Evolutionary conservation across 2,797 vertebrate genomes (phyloP).

Genomic region (Anomalospiza imberbis): DNA sequence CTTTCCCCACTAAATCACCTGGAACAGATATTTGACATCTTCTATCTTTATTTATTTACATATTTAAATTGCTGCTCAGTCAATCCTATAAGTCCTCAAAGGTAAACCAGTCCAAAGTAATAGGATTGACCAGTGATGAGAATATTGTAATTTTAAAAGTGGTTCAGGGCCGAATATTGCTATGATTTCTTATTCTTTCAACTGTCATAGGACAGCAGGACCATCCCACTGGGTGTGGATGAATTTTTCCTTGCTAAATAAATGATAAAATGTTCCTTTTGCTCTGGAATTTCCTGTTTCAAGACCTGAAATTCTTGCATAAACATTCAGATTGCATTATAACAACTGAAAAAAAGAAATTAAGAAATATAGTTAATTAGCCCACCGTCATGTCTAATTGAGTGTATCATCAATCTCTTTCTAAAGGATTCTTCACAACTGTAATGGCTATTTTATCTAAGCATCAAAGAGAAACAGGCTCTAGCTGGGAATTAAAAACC

Average conservation of each 20-base stretch:
- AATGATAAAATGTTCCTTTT: neutral
- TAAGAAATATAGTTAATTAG: neutral
- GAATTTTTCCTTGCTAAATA: neutral
- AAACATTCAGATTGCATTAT: neutral
- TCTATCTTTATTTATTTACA: neutral
- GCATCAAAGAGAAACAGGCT: neutral
- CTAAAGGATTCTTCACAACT: neutral
- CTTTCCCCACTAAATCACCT: neutral
- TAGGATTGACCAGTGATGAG: neutral
- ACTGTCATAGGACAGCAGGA: neutral
- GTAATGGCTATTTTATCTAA: neutral
- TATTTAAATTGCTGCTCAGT: neutral
- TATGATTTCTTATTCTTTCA: neutral
- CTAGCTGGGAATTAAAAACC: neutral
- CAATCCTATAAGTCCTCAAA: neutral
- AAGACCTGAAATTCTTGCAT: neutral
- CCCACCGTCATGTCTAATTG: neutral
- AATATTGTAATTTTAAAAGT: neutral
- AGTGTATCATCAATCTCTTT: neutral
- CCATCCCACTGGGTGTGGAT: accelerated
- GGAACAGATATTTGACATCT: neutral
- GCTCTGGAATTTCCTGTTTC: neutral
- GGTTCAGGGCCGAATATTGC: neutral
- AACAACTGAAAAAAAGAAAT: neutral
- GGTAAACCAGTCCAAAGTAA: neutral